Percentiles rank a stretch among this genome's conserved stretches.
phyloP scores from a whole-genome alignment of 2,888 invertebrate genomes.

The Carterocephalus palaemon region DNA sequence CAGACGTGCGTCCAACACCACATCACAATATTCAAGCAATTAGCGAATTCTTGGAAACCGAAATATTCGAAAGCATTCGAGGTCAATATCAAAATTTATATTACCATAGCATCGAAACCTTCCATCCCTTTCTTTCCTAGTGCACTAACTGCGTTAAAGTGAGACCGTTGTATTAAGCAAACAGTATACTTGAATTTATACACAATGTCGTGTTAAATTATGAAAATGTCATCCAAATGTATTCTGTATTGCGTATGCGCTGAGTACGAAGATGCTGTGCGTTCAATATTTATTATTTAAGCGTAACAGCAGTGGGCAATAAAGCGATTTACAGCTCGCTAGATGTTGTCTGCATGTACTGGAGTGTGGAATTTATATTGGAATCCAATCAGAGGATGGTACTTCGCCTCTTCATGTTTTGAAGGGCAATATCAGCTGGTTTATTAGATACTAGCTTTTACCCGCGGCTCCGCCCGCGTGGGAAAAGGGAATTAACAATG shows the following conservation, averaged over 20 bases:
- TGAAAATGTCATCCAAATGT: slow-evolving; percentile 7
- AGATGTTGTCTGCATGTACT: slow-evolving; percentile 43
- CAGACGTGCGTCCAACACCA: slow-evolving; percentile 3
- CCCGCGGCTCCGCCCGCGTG: too few relatives aligned
- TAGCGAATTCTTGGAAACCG: slow-evolving; percentile 21
- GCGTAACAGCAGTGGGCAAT: slow-evolving; percentile 36
- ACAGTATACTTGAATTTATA: slow-evolving; percentile 9
- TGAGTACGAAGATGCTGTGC: not conserved
- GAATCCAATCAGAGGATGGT: too few relatives aligned
- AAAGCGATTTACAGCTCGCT: slow-evolving; percentile 56
- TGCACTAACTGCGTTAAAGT: not conserved
- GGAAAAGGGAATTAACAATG: too few relatives aligned
- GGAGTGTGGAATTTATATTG: too few relatives aligned
- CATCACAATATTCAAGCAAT: slow-evolving; percentile 21
- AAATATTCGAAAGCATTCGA: slow-evolving; percentile 2
- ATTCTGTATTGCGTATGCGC: slow-evolving; percentile 4
- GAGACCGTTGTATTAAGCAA: not conserved
- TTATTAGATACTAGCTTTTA: too few relatives aligned
- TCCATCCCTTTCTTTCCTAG: slow-evolving; percentile 1
- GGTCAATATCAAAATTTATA: slow-evolving; percentile 13
- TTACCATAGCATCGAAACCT: slow-evolving; percentile 1
- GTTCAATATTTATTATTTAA: slow-evolving; percentile 3
- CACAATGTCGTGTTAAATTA: slow-evolving; percentile 7
- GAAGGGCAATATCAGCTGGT: too few relatives aligned
- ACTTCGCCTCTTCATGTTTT: too few relatives aligned